phyloP scores from a whole-genome alignment of 2,888 invertebrate species.

The Schizaphis graminum region DNA sequence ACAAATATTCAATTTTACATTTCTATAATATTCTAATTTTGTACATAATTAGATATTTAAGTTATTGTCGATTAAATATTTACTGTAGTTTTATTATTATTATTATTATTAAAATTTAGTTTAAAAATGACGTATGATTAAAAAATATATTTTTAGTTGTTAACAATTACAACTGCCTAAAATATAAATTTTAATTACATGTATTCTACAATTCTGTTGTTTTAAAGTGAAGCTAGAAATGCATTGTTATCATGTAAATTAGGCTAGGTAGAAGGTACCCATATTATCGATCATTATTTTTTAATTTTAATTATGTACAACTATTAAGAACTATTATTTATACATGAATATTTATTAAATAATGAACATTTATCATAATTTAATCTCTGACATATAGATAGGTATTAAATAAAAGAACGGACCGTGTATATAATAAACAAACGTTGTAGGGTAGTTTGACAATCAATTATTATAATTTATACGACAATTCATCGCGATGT shows the following conservation, averaged over 20 bases:
- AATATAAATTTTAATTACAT: background rate
- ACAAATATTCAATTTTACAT: background rate
- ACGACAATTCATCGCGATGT: background rate
- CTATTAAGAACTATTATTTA: background rate
- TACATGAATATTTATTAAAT: background rate
- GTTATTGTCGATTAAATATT: background rate
- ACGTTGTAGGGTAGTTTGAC: background rate
- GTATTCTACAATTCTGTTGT: background rate
- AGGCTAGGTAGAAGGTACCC: background rate
- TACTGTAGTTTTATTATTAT: background rate
- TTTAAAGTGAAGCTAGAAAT: background rate
- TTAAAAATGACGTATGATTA: background rate
- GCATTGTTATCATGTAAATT: background rate
- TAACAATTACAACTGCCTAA: background rate
- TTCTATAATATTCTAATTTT: background rate
- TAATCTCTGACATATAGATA: background rate
- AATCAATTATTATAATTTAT: background rate
- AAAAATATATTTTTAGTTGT: background rate
- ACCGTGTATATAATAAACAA: background rate
- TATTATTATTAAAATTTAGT: background rate
- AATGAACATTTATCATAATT: background rate
- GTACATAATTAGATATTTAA: background rate
- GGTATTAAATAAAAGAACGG: background rate
- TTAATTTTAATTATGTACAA: background rate
- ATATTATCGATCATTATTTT: background rate